Evolutionary conservation across 2,113 vertebrate genomes (phyloP).

Genomic region (Hippocampus guttulatus): DNA sequence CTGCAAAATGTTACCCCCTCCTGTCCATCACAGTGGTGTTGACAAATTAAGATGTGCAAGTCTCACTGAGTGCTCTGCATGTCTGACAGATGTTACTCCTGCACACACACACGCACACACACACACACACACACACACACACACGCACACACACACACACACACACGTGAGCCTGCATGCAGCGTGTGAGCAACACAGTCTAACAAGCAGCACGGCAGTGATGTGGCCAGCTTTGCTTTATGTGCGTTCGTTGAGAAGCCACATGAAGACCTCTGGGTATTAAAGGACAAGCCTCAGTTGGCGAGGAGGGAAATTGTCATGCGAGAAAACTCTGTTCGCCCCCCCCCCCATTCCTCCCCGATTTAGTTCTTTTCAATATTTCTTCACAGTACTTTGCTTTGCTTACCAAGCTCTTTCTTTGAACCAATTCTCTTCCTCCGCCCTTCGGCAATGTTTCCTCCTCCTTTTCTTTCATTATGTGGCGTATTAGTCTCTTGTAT

Average conservation of each 20-base stretch:
- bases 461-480: conserved; percentile 57
- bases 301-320: conserved; percentile 79
- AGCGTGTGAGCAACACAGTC: conserved; percentile 66
- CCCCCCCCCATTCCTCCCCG: conserved; percentile 29
- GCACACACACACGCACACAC: conserved; percentile 30
- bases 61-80: conserved; percentile 54
- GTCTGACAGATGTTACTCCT: conserved; percentile 43
- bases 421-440: conserved; percentile 42
- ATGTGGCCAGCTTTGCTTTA: conserved; percentile 73
- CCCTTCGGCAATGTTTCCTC: conserved; percentile 33
- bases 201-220: conserved; percentile 75
- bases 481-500: conserved; percentile 68
- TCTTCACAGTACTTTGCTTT: conserved; percentile 23
- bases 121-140: conserved; percentile 36
- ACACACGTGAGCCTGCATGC: conserved; percentile 53
- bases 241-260: conserved; percentile 76
- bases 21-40: conserved; percentile 54
- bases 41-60: conserved; percentile 69
- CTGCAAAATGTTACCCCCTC: conserved; percentile 4
- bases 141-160: conserved; percentile 28
- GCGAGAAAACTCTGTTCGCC: conserved; percentile 75
- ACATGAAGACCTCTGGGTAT: conserved; percentile 76
- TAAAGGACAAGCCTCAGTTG: conserved; percentile 82
- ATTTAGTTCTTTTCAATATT: conserved; percentile 47
- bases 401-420: conserved; percentile 52